Evolutionary conservation across 2,888 invertebrate genomes (phyloP), one percentile per base, ranked within the genome.

Genomic region (Erebia aethiops): DNA sequence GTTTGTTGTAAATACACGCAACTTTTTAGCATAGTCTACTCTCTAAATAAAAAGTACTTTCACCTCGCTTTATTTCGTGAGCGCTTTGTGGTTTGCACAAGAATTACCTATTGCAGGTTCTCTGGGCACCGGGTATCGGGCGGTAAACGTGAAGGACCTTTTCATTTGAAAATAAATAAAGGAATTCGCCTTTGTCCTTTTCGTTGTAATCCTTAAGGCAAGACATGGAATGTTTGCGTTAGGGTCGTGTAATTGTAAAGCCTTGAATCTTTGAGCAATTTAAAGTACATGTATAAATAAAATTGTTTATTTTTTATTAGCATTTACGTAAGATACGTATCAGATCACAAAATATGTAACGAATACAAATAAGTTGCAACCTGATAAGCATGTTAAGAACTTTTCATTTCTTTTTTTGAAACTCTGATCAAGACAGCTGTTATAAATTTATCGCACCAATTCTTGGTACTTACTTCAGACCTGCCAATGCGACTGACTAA

Each of bases 1-100:
- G 80, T 91, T 89, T 91, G 86, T 79, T 80, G 81, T 83, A 83
- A 84, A 82, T 82, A 81, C 82, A 84, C 82, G 87, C 84, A 87
- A 88, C 83, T 86, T 84, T 77, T 84, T 83, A 82, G 83, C 84
- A 77, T 74, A 80, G 85, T 82, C 82, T 82, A 81, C 82, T 87
- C 85, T 86, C 79, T 84, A 84, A 86, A 87, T 82, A 86, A 84
- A 84, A 80, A 81, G 77, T 81, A 85, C 90, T 92, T 92, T 92
- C 92, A 81, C 87, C 83, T 85, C 83, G 84, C 83, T 79, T 85
- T 81, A 81, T 81, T 82, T 77, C 77, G 74, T 71, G 75, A 68
- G 77, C 78, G 74, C 78, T 77, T 79, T 81, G 82, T 74, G 79
- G 80, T 82, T 84, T 84, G 78, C 78, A 76, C 77, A 80, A 76